Conservation (phyloP, 2,888 invertebrate species). For the Leptinotarsa juncta region DNA sequence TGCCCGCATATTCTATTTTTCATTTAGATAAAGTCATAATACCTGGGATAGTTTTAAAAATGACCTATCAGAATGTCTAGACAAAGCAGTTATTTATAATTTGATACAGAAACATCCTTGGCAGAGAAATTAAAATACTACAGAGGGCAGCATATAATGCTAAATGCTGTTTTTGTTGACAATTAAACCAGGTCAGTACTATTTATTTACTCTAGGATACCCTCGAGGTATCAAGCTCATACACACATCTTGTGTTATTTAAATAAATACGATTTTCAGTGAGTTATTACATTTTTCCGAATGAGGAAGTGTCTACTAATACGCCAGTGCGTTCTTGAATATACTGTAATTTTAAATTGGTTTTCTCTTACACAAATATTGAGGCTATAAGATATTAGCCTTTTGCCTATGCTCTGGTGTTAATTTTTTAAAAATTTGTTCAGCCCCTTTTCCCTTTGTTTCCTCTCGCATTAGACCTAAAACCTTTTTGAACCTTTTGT, state of each 20-base stretch:
- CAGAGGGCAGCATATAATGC: conserved; percentile 1
- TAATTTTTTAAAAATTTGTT: no score
- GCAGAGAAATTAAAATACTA: conserved; percentile 5
- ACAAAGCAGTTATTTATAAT: conserved; percentile 16
- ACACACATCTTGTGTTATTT: background rate
- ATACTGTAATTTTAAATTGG: no score
- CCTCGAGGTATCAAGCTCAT: background rate
- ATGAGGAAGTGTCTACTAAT: background rate
- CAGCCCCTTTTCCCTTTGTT: no score
- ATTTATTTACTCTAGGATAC: background rate
- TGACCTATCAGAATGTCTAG: conserved; percentile 5
- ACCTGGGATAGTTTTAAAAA: background rate
- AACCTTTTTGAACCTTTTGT: no score
- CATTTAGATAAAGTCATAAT: background rate
- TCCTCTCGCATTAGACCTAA: no score
- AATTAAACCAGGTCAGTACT: conserved; percentile 5
- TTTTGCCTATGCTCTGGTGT: no score
- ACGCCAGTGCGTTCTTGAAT: background rate
- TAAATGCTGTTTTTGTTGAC: background rate
- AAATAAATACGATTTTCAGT: background rate
- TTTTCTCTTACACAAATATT: no score
- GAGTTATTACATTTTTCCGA: background rate
- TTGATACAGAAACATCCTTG: conserved; percentile 5
- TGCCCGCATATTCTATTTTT: background rate
- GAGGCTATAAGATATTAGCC: no score